Evolutionary conservation across 2,113 vertebrate genomes (phyloP), one percentile per base, ranked within the genome.

Genomic region (Orcinus orca): DNA sequence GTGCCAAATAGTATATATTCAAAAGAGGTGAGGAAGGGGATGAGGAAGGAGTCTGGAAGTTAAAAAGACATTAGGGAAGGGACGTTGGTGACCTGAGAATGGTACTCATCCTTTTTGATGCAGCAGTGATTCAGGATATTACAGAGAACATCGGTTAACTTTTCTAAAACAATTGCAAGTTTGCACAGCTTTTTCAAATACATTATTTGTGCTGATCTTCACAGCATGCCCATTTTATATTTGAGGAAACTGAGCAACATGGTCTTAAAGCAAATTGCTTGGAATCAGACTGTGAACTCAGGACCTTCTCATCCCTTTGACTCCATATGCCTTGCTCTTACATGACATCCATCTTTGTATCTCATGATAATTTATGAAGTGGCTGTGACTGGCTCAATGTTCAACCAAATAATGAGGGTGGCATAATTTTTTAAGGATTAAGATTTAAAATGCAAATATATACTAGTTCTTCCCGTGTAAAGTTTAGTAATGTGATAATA

Each of bases 341-440:
- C 1, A 2, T 50, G n/a, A 89, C 11, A 79, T 31, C 29, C 38
- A 36, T 53, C 53, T 87, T 89, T 93, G 93, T 65, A 84, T 74
- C 60, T 84, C 12, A 21, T 58, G n/a, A 77, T 81, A 58, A 81
- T 95, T 88, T 88, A 90, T 67, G 3, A 92, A 93, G 44, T 87
- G 44, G 29, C n/a, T 91, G 2, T 33, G 25, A 97, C 50, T 90
- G 41, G 29, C 67, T 90, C 53, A 90, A 38, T 62, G 73, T 81
- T 82, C 90, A 92, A n/a, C 41, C 44, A 47, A 70, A 90, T 81
- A 92, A 90, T 81, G n/a, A 95, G 15, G n/a, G 67, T 95, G 76
- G 65, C 31, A 93, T 96, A 90, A 38, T 96, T 95, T 53, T 90
- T 62, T 73, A 90, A 81, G 38, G 41, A 89, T 97, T 84, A 96